Base-by-base conservation (phyloP, 2,797 vertebrate species). In the Acanthurus leucopareius region DNA sequence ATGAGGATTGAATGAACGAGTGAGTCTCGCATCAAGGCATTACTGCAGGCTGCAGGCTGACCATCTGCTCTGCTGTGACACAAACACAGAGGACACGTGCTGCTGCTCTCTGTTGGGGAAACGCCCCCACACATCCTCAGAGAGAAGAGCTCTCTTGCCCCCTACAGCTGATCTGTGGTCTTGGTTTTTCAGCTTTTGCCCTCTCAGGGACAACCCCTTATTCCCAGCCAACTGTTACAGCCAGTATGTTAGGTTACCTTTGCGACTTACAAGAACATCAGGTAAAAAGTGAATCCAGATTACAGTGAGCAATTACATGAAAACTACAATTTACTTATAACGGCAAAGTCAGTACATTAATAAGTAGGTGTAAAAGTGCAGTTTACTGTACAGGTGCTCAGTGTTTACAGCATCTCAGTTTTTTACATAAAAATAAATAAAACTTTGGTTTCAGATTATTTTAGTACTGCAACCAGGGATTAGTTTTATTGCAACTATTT, bases 41-140 rank as follows among this genome's bases (percentile, higher is more conserved):
- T 88, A 88, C 88, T 88, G 89, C 82, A 80, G 82, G 80, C 88
- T 85, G 87, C 78, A 25, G 89, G 88, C 89, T 82, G 90, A 92
- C 94, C 94, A 95, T 95, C 94, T 95, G 94, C 90, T 94, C 88
- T 40, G 80, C 89, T 80, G 74, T 86, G 91, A 90, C 91, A 90
- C 93, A 88, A 89, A 93, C 91, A 92, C 78, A 88, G 83, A 90
- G 85, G 90, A 88, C 91, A 90, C 81, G 82, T 91, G 92, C 87
- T 73, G 57, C 74, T 58, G 75, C 86, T 86, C 87, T 77, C 76
- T 79, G 68, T 84, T 64, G 86, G 79, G 82, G 80, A 28, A 78
- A 88, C 76, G 86, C 90, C 82, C 80, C 85, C 88, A 87, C 86
- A 91, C 87, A 78, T 80, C 84, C 62, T 49, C 74, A 71, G 79